Evolutionary conservation across 2,113 vertebrate species (phyloP), one percentile per base, ranked within the genome.

Genomic region (Catharus minimus): DNA sequence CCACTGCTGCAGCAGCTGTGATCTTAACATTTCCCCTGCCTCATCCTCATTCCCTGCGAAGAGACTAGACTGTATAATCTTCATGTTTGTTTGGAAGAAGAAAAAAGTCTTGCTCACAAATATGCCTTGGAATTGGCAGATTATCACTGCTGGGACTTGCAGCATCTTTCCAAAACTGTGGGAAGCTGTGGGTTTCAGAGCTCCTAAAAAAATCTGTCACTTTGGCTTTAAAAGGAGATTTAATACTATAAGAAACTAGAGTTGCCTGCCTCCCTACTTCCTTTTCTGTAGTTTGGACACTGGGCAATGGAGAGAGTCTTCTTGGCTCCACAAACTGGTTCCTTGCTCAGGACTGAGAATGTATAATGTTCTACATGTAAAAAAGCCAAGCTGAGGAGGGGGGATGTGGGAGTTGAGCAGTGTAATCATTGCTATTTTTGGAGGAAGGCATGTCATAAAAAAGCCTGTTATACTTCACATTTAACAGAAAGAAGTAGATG

Each of bases 391-490:
- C 24, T 75, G 65, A 8, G 39, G 23, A 16, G 20, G 11, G 19
- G 30, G 11, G 30, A 0, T 47, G 66, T 89, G 46, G 74, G 82
- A 83, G 68, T 49, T 67, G 49, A 88, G 15, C 58, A 58, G 39
- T 73, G 26, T 86, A 80, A 69, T 83, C 80, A 28, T 33, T 87
- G 71, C 81, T 92, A 58, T 88, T 95, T 90, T 79, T 75, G 32
- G 86, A 79, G 46, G 24, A 75, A 83, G 39, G 22, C 58, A 33
- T 71, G 83, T 55, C 26, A 52, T 88, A 50, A 88, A 92, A 83
- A 72, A 82, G 27, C 52, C 69, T 89, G 46, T 68, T 90, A 43
- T 39, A 50, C 55, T 76, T 91, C 57, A 86, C 23, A 32, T 88
- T 72, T 78, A 93, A 39, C 55, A 82, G 79, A 85, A 94, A 90